Percentiles rank a stretch among this genome's conserved stretches.
Conservation (phyloP, 2,888 invertebrate species). For the Disparrhopalites patrizii region DNA sequence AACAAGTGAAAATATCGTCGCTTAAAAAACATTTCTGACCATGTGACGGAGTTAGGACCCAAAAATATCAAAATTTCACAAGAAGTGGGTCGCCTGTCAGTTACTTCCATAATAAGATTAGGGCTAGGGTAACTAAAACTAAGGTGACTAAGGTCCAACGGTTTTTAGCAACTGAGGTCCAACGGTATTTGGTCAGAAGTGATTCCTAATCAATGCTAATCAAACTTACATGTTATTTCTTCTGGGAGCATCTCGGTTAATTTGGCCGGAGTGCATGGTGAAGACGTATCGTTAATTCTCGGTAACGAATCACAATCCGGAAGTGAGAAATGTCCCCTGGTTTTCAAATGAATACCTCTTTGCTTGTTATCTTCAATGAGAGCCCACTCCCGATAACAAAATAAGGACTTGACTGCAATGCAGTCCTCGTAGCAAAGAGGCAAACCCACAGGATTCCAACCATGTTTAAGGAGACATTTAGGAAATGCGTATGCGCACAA, state of each 20-base stretch:
- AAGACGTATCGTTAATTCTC: slow-evolving; percentile 60
- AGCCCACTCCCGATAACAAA: slow-evolving; percentile 92
- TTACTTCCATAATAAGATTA: no score
- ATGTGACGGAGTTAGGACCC: slow-evolving; percentile 2
- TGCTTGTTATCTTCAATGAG: slow-evolving; percentile 81
- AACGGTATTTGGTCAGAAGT: no score
- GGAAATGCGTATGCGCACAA: slow-evolving; percentile 91
- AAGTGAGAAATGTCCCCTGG: slow-evolving; percentile 78
- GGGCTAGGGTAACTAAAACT: no score
- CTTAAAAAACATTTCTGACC: no score
- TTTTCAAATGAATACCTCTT: slow-evolving; percentile 70
- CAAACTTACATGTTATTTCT: slow-evolving; percentile 71
- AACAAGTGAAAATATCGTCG: no score
- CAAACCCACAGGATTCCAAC: slow-evolving; percentile 62
- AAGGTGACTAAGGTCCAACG: no score
- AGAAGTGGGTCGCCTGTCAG: no score
- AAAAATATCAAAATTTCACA: not conserved
- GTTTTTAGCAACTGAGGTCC: no score
- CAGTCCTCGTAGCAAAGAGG: slow-evolving; percentile 92
- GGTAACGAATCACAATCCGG: slow-evolving; percentile 82
- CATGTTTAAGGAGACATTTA: slow-evolving; percentile 66
- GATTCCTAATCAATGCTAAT: not conserved
- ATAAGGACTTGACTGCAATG: slow-evolving; percentile 80
- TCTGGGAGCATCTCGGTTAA: slow-evolving; percentile 76
- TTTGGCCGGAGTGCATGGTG: slow-evolving; percentile 76